These are phyloP conservation scores for Hiodon alosoides DNA, from an alignment of 2,113 vertebrate species.

Conservation along the genomic window DNA sequence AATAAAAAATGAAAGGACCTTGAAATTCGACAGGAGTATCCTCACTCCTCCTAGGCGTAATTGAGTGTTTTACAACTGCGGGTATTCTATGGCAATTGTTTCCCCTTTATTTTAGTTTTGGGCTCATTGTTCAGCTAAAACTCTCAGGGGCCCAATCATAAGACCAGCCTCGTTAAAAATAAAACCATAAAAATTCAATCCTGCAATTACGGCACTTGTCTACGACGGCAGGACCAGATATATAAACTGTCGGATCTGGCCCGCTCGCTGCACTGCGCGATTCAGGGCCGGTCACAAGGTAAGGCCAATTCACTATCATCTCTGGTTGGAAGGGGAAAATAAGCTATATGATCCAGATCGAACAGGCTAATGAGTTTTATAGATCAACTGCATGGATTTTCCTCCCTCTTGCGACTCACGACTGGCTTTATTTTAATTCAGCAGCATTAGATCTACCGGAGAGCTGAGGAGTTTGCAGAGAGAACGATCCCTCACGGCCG, in stretches of 20 bases:
- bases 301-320: conserved; percentile 52
- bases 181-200: conserved; percentile 24
- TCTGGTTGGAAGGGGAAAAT: conserved; percentile 59
- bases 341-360: conserved; percentile 64
- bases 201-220: conserved; percentile 30
- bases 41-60: conserved; percentile 22
- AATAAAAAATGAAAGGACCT: conserved; percentile 31
- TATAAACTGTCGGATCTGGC: conserved; percentile 11
- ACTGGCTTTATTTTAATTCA: conserved; percentile 67
- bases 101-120: conserved; percentile 18
- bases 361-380: conserved; percentile 68
- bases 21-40: conserved; percentile 25
- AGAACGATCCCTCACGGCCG: conserved; percentile 60
- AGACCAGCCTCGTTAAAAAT: conserved; percentile 36
- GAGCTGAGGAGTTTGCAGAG: conserved; percentile 48
- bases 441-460: conserved; percentile 65
- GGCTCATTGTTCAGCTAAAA: conserved; percentile 34
- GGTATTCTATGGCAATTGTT: conserved; percentile 22
- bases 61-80: conserved; percentile 35
- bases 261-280: conserved; percentile 20
- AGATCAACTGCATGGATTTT: conserved; percentile 64
- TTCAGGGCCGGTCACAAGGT: not conserved
- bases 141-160: conserved; percentile 37
- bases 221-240: conserved; percentile 18
- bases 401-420: conserved; percentile 56